Conservation (phyloP, 2,797 vertebrate genomes). For the Allochrocebus solatus region DNA sequence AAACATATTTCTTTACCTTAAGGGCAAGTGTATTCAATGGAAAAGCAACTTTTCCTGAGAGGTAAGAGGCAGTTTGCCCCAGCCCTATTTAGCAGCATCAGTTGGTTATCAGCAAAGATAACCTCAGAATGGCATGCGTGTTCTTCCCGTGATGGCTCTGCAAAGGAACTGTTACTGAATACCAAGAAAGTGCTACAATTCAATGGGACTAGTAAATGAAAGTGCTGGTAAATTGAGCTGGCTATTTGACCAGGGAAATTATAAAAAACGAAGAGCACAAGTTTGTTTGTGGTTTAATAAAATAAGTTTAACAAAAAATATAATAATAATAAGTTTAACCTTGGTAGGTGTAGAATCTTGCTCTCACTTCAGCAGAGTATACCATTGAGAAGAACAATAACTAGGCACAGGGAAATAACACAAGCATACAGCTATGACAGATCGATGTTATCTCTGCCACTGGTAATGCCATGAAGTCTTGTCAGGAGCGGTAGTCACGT, state of each 20-base stretch:
- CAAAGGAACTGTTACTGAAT: not conserved
- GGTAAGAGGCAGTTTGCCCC: not conserved
- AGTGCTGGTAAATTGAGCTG: not conserved
- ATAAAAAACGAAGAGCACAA: not conserved
- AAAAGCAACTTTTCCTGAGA: not conserved
- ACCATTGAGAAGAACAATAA: not conserved
- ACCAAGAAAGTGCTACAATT: not conserved
- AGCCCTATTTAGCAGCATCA: not conserved
- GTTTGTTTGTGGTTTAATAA: not conserved
- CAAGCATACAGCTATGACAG: not conserved
- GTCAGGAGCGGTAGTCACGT: not conserved
- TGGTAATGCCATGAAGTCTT: not conserved
- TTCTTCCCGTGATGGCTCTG: not conserved
- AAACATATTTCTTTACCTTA: not conserved
- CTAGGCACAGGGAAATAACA: not conserved
- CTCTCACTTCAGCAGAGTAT: not conserved
- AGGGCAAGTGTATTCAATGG: not conserved
- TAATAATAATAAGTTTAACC: not conserved
- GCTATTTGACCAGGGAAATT: not conserved
- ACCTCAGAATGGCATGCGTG: not conserved
- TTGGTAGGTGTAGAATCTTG: not conserved
- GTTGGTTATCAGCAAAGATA: not conserved
- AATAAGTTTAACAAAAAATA: too few species aligned
- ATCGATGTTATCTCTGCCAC: not conserved
- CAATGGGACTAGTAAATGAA: not conserved